Base-by-base conservation (phyloP, 2,888 invertebrate species). In the Pterobdella sp. region DNA sequence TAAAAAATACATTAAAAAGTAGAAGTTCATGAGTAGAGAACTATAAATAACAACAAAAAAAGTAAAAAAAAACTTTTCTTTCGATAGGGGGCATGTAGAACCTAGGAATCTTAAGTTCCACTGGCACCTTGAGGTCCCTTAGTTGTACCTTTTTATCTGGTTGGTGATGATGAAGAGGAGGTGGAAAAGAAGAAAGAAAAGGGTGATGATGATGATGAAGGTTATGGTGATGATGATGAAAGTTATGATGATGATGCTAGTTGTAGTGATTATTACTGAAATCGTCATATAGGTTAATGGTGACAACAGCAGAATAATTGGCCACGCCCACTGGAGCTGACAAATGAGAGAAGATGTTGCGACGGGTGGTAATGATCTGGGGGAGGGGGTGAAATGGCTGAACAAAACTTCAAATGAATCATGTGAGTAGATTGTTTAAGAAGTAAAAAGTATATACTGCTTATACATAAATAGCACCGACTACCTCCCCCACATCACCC, bases 61-160 rank as follows among this genome's bases (percentile, higher is more conserved):
- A 42, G 7, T 42, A 42, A 42, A 14, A 42, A 42, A 42, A 42
- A 31, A 56, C 70, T 49, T 29, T 29, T 49, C 52, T 31, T 10
- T 49, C 37, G 0, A 32, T 29, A n/a, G 52, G 71, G 22, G 52
- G 26, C 65, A 71, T 52, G 31, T 29, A 75, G 34, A 77, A 78
- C 18, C 78, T 71, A 0, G 79, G 79, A 10, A 81, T 79, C n/a
- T 42, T 64, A 29, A 81, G 75, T 52, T 75, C 75, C 36, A 81
- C 73, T 1, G 79, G 79, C 26, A 74, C 60, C 26, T 60, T 37
- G 26, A 75, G n/a, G 32, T 68, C 67, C 1, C 29, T 49, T 18
- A 79, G 73, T 14, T 34, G 42, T 31, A 78, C 71, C 32, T 72
- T 68, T 0, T 69, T 56, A 26, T 75, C 75, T 29, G 75, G 36